Evolutionary conservation across 2,113 vertebrate genomes (phyloP).

Genomic region (Oxygymnocypris stewartii): DNA sequence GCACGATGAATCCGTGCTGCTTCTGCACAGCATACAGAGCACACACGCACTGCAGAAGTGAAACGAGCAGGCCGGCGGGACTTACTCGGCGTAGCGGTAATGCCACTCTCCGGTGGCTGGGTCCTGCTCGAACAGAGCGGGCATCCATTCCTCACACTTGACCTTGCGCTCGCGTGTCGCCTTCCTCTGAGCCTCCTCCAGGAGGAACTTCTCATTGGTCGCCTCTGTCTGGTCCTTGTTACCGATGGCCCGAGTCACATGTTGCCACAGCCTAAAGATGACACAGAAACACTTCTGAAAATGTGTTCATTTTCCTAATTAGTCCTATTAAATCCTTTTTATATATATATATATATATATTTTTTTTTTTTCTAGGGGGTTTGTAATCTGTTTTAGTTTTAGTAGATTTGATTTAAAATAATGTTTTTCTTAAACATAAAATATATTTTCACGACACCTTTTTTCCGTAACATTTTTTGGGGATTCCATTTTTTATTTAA

Average conservation of each 20-base stretch:
- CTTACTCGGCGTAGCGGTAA: slow-evolving; percentile 96
- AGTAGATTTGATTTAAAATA: too few species aligned
- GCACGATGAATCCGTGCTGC: too few species aligned
- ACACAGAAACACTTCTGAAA: not conserved
- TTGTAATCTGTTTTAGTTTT: not conserved
- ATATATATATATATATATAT: too few species aligned
- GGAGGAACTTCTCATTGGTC: slow-evolving; percentile 92
- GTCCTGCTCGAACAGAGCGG: slow-evolving; percentile 92
- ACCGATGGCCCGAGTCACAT: slow-evolving; percentile 94
- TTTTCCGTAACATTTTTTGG: not conserved
- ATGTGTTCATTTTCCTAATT: not conserved
- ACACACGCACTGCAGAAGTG: too few species aligned
- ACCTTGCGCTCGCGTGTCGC: slow-evolving; percentile 90
- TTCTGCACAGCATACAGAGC: too few species aligned
- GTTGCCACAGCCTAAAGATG: slow-evolving; percentile 90
- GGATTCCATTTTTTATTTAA: not conserved
- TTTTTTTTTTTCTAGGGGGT: not conserved
- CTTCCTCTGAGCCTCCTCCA: slow-evolving; percentile 94
- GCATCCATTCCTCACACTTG: slow-evolving; percentile 88
- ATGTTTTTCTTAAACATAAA: too few species aligned
- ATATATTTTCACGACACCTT: too few species aligned
- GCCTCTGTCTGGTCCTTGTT: slow-evolving; percentile 98
- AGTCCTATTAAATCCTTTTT: too few species aligned
- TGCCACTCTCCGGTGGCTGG: slow-evolving; percentile 92
- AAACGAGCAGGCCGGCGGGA: not conserved